Conservation (phyloP, 2,797 vertebrate genomes). For the Cyprinodon diabolis region DNA sequence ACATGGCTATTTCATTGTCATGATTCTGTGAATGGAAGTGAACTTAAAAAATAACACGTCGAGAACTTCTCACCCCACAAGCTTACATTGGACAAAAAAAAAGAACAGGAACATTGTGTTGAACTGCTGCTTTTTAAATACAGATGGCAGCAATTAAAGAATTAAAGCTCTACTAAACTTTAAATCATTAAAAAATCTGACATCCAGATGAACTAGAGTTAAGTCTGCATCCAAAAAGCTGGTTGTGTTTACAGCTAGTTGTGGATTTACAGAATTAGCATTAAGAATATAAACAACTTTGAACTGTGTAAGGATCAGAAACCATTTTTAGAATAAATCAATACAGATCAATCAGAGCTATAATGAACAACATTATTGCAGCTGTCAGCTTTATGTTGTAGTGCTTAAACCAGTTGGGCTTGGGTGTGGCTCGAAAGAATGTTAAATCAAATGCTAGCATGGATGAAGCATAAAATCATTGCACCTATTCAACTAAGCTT, state of each 20-base stretch:
- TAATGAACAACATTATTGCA: background rate
- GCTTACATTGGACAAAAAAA: background rate
- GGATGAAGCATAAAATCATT: too few species aligned
- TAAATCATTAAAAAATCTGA: slow-evolving; percentile 18
- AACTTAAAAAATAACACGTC: background rate
- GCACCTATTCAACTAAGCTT: too few species aligned
- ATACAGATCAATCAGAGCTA: background rate
- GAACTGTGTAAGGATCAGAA: background rate
- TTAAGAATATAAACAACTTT: background rate
- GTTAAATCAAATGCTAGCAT: too few species aligned
- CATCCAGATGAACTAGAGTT: background rate
- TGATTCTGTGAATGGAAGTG: background rate
- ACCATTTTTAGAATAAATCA: background rate
- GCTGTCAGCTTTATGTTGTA: background rate
- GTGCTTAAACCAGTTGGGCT: background rate
- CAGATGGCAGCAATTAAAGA: slow-evolving; percentile 1
- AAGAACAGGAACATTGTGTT: background rate
- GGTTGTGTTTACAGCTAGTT: background rate
- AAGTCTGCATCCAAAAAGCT: slow-evolving; percentile 5
- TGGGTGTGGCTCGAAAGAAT: background rate
- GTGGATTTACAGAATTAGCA: background rate
- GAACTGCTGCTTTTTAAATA: slow-evolving; percentile 4
- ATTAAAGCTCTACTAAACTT: slow-evolving; percentile 13
- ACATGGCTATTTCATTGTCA: background rate
- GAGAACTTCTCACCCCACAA: background rate